phyloP scores from a whole-genome alignment of 2,888 invertebrate genomes.

The Oligia strigilis region DNA sequence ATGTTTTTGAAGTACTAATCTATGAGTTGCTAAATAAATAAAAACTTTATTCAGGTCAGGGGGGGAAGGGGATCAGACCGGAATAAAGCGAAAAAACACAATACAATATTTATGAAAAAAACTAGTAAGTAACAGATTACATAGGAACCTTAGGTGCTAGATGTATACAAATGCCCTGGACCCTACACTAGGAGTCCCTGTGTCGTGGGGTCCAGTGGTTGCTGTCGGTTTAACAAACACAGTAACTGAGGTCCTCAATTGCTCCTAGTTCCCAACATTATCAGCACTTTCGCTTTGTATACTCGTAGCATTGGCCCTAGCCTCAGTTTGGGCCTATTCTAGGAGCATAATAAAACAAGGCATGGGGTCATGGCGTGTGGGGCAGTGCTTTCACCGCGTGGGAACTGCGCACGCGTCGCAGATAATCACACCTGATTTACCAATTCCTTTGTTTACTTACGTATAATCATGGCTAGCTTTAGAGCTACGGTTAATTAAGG shows the following conservation, averaged over 20 bases:
- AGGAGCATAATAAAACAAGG: constrained; percentile 36
- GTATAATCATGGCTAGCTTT: constrained; percentile 1
- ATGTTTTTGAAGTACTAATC: background rate
- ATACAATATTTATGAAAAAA: no score
- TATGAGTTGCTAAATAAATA: no score
- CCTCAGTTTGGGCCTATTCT: constrained; percentile 25
- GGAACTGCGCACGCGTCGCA: constrained; percentile 64
- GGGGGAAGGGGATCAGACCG: no score
- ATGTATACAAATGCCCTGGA: no score
- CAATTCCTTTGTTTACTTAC: constrained; percentile 31
- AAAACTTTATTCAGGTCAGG: no score
- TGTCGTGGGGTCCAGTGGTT: no score
- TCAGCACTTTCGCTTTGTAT: constrained; percentile 24
- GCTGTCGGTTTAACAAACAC: background rate
- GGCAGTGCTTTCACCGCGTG: constrained; percentile 69
- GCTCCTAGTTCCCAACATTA: background rate
- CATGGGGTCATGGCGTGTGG: constrained; percentile 63
- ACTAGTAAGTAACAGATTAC: no score
- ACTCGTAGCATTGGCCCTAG: background rate
- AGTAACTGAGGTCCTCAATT: background rate
- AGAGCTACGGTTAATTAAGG: background rate
- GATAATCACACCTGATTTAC: constrained; percentile 61
- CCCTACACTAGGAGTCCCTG: no score
- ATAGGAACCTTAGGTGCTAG: no score
- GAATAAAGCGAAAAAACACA: no score